Evolutionary conservation across 2,797 vertebrate species (phyloP).

Genomic region (Holocentrus rufus): DNA sequence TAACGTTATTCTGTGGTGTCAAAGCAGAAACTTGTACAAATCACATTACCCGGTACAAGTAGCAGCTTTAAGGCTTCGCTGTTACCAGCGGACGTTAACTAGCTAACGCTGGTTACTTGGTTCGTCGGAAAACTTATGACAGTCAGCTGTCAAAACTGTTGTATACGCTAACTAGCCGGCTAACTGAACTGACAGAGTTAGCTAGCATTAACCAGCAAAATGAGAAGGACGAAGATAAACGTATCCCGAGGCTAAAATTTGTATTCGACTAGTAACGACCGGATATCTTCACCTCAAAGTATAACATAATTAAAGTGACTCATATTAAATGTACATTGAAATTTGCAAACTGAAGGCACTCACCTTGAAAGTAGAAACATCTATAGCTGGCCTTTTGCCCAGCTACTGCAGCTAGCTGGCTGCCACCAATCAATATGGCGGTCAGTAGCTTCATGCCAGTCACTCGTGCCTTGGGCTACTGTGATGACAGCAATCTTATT

Average conservation of each 20-base stretch:
- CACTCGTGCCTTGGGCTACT: constrained; percentile 43
- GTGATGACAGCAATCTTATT: not conserved
- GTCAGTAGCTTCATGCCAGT: constrained; percentile 25
- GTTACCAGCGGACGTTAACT: fast-evolving
- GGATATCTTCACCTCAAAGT: fast-evolving
- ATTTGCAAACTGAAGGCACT: not conserved
- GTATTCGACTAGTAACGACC: fast-evolving
- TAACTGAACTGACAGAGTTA: not conserved
- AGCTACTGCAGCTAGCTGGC: constrained; percentile 38
- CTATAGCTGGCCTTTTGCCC: constrained; percentile 1
- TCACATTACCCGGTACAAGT: too few relatives aligned
- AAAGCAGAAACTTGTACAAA: not conserved
- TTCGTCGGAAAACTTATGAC: not conserved
- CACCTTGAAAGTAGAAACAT: constrained; percentile 53
- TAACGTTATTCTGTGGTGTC: not conserved
- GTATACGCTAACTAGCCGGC: constrained; percentile 7
- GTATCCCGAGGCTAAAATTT: not conserved
- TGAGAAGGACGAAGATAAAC: constrained; percentile 3
- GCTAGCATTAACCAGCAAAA: constrained; percentile 39
- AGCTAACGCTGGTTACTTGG: not conserved
- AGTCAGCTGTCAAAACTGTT: not conserved
- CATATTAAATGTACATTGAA: fast-evolving
- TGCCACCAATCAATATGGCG: constrained; percentile 63
- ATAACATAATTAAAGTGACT: fast-evolving
- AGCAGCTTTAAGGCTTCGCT: fast-evolving